Percentiles rank a stretch among this genome's conserved stretches.
Conservation (phyloP, 2,113 vertebrate species). For the Acinonyx jubatus region DNA sequence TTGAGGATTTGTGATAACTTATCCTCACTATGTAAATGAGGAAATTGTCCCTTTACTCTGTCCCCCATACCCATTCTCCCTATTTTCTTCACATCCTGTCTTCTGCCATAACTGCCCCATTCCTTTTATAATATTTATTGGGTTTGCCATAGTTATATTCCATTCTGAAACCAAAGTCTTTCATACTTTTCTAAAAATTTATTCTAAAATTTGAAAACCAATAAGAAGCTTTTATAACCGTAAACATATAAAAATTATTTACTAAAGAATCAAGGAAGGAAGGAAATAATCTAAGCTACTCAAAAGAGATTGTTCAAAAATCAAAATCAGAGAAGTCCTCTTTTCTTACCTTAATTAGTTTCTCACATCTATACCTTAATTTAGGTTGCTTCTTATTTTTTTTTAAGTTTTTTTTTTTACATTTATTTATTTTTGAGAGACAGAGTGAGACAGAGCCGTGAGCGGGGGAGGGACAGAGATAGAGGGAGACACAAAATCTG, state of each 20-base stretch:
- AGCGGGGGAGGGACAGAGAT: too few relatives aligned
- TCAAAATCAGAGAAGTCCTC: neutral
- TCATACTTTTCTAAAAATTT: neutral
- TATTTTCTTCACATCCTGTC: neutral
- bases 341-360: neutral
- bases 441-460: too few relatives aligned
- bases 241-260: conserved; percentile 8
- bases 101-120: neutral
- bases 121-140: neutral
- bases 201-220: neutral
- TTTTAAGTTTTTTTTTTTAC: too few relatives aligned
- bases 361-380: neutral
- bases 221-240: neutral
- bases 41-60: neutral
- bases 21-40: neutral
- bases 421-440: too few relatives aligned
- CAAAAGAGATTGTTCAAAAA: conserved; percentile 22
- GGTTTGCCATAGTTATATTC: neutral
- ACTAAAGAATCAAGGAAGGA: neutral
- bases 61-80: neutral
- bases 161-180: conserved; percentile 8
- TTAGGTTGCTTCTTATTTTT: neutral
- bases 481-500: too few relatives aligned
- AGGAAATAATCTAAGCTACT: neutral
- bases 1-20: neutral